Evolutionary conservation across 2,113 vertebrate genomes (phyloP).

Genomic region (Suncus etruscus): DNA sequence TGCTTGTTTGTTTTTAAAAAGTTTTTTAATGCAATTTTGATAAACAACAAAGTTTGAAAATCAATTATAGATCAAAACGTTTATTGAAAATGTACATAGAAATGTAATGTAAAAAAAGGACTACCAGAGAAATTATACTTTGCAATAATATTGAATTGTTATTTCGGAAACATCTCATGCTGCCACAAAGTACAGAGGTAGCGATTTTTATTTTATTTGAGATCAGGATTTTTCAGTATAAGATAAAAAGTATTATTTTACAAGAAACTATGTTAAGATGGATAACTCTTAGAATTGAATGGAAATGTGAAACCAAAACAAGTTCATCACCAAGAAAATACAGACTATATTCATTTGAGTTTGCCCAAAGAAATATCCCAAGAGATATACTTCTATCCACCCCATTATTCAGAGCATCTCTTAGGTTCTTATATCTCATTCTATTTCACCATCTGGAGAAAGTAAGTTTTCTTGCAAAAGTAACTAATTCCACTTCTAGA

Average conservation of each 20-base stretch:
- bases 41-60: neutral
- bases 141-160: neutral
- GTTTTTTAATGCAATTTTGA: neutral
- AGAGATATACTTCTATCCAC: neutral
- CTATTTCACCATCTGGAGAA: neutral
- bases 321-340: neutral
- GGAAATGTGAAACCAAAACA: neutral
- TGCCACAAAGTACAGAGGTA: neutral
- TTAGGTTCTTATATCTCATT: neutral
- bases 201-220: constrained; percentile 5
- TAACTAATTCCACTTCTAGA: neutral
- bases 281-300: neutral
- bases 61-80: neutral
- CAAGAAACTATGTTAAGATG: neutral
- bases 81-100: neutral
- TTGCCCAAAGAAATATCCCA: neutral
- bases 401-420: neutral
- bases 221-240: neutral
- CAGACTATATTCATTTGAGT: neutral
- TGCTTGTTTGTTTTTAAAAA: neutral
- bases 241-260: constrained; percentile 5
- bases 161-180: neutral
- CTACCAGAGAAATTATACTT: neutral
- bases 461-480: neutral
- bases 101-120: neutral